Base-by-base conservation (phyloP, 2,797 vertebrate genomes). In the Erethizon dorsatum region DNA sequence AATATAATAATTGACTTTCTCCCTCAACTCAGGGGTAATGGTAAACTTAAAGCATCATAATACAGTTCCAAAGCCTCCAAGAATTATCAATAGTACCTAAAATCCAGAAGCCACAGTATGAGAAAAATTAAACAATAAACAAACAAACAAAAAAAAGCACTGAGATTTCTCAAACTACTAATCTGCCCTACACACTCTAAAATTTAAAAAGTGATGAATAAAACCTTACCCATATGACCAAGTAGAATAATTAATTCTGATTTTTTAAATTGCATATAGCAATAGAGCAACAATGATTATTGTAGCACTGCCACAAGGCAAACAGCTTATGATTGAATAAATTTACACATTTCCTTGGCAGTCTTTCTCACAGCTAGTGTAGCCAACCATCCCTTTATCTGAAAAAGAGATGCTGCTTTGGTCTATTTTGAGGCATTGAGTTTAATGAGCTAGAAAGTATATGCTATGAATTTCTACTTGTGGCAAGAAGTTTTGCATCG, bases 401-500 rank as follows among this genome's bases (percentile, higher is more conserved):
- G 90, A 95, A 90, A 52, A 93, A 90, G 61, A 88, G 28, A 88
- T 61, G 78, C 59, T 83, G 67, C 84, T 93, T 45, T 6, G 0
- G 78, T 88, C 96, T 92, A 57, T 82, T 92, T 3, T 61, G 69
- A 89, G 54, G 75, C 69, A 83, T 6, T 52, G 88, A 89, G 75
- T 83, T 86, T 95, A 97, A 96, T 90, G 94, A 97, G 73, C 33
- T 97, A 56, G 86, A 86, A 95, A 82, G 11, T 67, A 11, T 65
- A 61, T 59, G 45, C 57, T 93, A 33, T 57, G 47, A 97, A 88
- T 79, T 92, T 95, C 95, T 47, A 61, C 41, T 96, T 80, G 63
- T 91, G 97, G 89, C 95, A 77, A 92, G 88, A 80, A 82, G 65
- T 65, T 95, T 75, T 31, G 11, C 73, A 50, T 33, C 33, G 28